Percentiles rank a stretch among this genome's conserved stretches.
Evolutionary conservation across 2,888 invertebrate genomes (phyloP).

Genomic region (Sisyra terminalis): DNA sequence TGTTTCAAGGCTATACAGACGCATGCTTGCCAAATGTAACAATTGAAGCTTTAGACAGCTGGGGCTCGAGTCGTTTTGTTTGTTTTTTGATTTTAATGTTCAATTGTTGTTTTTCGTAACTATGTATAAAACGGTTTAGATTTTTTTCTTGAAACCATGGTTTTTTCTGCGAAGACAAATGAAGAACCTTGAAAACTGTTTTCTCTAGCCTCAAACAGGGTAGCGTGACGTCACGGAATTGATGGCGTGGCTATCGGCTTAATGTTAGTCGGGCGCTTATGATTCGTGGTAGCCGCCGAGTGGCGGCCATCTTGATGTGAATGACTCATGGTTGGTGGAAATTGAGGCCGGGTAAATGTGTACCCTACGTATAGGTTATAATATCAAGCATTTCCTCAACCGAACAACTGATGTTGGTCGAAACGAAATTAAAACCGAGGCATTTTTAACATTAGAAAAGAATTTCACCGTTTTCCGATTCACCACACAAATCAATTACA

Average conservation of each 20-base stretch:
- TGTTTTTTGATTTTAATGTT: too few species aligned
- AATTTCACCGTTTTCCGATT: too few species aligned
- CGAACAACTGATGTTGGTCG: conserved; percentile 1
- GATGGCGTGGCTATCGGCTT: conserved; percentile 26
- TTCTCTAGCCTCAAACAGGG: conserved; percentile 25
- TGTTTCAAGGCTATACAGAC: too few species aligned
- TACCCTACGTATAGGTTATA: conserved; percentile 42
- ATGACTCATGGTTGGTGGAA: conserved; percentile 47
- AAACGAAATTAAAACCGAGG: too few species aligned
- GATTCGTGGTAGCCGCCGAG: conserved; percentile 25
- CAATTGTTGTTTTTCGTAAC: too few species aligned
- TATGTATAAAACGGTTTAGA: too few species aligned
- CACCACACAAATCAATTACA: neutral
- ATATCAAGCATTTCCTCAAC: conserved; percentile 31
- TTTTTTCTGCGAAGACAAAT: too few species aligned
- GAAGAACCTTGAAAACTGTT: conserved; percentile 26
- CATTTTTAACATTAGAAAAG: too few species aligned
- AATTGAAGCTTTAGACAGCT: too few species aligned
- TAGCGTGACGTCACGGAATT: conserved; percentile 25
- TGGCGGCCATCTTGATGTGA: conserved; percentile 47
- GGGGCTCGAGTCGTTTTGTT: too few species aligned
- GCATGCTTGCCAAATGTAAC: too few species aligned
- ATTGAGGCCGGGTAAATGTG: conserved; percentile 37
- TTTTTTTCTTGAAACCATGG: too few species aligned
- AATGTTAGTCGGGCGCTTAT: conserved; percentile 18